A percentile compares a stretch with the other conserved stretches of the same genome.
Evolutionary conservation across 2,113 vertebrate genomes (phyloP).

Genomic region (Heliornis fulica): DNA sequence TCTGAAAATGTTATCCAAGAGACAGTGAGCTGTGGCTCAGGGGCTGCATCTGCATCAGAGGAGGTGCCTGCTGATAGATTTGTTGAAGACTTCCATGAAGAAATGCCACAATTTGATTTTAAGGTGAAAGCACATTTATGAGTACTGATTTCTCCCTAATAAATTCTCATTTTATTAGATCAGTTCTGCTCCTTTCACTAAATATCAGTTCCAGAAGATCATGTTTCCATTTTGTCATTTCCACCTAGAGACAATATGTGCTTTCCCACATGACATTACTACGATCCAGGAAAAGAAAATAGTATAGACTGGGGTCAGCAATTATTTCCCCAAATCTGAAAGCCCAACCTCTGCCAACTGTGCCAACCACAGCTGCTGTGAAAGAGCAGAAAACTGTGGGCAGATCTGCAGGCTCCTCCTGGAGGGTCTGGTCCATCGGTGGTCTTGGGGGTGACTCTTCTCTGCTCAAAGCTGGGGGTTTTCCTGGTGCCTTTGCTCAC

Average conservation of each 20-base stretch:
- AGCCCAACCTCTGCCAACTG: not conserved
- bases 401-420: not conserved
- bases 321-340: not conserved
- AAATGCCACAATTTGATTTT: conserved; percentile 2
- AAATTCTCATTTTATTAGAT: not conserved
- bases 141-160: not conserved
- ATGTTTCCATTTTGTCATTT: not conserved
- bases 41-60: not conserved
- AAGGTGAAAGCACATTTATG: not conserved
- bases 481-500: not conserved
- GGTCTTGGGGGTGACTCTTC: not conserved
- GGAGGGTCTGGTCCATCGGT: no score
- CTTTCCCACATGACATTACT: not conserved
- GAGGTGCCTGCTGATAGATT: not conserved
- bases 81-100: not conserved
- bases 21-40: not conserved
- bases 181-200: not conserved
- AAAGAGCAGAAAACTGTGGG: not conserved
- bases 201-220: not conserved
- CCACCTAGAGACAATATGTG: not conserved
- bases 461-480: fast-evolving
- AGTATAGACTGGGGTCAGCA: not conserved
- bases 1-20: not conserved
- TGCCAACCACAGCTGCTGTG: not conserved
- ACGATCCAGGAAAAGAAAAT: not conserved